A percentile compares a stretch with the other conserved stretches of the same genome.
Conservation (phyloP, 2,113 vertebrate species). For the Oxygymnocypris stewartii region DNA sequence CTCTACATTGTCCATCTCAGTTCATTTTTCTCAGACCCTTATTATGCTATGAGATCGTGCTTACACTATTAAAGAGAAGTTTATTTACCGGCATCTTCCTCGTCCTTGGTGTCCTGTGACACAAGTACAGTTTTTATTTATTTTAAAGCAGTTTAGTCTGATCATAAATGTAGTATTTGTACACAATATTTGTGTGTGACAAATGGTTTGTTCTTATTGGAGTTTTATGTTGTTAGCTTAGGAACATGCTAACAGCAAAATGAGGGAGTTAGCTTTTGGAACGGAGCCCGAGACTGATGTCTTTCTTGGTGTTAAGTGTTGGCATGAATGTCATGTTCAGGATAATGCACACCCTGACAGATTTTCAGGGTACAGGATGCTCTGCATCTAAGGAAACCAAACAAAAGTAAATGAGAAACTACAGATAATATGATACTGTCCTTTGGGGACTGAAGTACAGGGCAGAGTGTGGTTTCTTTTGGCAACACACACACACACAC, state of each 20-base stretch:
- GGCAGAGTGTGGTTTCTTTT: neutral
- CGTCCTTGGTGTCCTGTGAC: too few relatives aligned
- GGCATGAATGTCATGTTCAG: neutral
- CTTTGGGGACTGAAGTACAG: neutral
- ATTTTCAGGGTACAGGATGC: neutral
- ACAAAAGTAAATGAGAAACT: slow-evolving; percentile 28
- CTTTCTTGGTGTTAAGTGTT: neutral
- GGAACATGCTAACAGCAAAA: neutral
- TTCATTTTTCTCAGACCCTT: too few relatives aligned
- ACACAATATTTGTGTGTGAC: neutral
- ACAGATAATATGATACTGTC: neutral
- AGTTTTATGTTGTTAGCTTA: neutral
- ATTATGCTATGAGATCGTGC: too few relatives aligned
- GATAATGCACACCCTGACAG: neutral
- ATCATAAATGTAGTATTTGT: too few relatives aligned
- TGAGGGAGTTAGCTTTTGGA: neutral
- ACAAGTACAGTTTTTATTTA: too few relatives aligned
- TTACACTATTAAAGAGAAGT: too few relatives aligned
- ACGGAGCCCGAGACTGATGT: neutral
- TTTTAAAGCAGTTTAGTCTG: too few relatives aligned
- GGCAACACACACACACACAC: slow-evolving; percentile 15
- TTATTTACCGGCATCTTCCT: too few relatives aligned
- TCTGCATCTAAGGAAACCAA: neutral
- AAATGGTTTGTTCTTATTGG: neutral
- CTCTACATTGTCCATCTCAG: too few relatives aligned